Percentiles rank a stretch among this genome's conserved stretches.
phyloP scores from a whole-genome alignment of 2,888 invertebrate genomes.

The Eupithecia subumbrata region DNA sequence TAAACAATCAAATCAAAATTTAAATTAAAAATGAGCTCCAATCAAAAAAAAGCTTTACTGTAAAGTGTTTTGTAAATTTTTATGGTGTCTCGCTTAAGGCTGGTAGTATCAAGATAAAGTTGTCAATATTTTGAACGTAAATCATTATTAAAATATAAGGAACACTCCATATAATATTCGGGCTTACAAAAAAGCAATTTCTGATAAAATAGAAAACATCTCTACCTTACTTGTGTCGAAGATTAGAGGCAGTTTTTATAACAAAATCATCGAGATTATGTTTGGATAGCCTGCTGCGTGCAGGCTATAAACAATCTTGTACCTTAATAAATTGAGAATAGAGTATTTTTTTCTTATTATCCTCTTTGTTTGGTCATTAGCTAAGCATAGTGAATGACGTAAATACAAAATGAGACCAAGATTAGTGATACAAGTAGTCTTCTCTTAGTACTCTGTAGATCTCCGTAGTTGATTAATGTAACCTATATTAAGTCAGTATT shows the following conservation, averaged over 20 bases:
- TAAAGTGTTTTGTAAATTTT: not conserved
- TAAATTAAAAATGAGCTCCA: not conserved
- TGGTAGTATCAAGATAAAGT: not conserved
- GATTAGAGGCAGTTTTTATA: not conserved
- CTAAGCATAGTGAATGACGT: not conserved
- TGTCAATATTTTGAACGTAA: not conserved
- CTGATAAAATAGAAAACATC: not conserved
- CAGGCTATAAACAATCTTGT: not conserved
- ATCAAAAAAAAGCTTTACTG: not conserved
- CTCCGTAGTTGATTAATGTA: not conserved
- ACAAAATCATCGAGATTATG: not conserved
- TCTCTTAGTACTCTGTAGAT: constrained; percentile 9
- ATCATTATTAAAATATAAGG: not conserved
- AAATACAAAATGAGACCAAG: constrained; percentile 38
- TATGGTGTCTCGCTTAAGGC: not conserved
- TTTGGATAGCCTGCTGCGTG: not conserved
- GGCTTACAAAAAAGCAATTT: not conserved
- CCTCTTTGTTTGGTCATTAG: not conserved
- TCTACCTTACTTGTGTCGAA: not conserved
- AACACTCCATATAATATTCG: not conserved
- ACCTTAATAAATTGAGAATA: not conserved
- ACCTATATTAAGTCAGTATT: constrained; percentile 29
- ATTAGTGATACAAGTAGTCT: constrained; percentile 32
- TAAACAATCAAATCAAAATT: not conserved
- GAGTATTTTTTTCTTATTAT: not conserved